A percentile compares a stretch with the other conserved stretches of the same genome.
phyloP scores from a whole-genome alignment of 2,888 invertebrate genomes.

The Archips crataeganus region DNA sequence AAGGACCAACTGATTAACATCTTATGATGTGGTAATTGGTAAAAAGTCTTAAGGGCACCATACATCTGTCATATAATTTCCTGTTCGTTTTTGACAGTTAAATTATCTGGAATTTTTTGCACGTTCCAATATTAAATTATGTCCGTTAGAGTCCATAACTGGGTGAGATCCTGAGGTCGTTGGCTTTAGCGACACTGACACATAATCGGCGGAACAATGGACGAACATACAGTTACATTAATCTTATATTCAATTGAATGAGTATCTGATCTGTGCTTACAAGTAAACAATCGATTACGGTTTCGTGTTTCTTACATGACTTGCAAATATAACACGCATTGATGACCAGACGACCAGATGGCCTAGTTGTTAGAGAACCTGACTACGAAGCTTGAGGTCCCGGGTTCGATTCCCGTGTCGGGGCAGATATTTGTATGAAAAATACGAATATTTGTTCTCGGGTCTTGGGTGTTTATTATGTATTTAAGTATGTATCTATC shows the following conservation, averaged over 20 bases:
- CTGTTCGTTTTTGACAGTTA: not conserved
- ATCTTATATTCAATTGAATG: constrained; percentile 33
- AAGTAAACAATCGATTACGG: constrained; percentile 32
- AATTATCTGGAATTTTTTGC: constrained; percentile 11
- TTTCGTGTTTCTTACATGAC: constrained; percentile 20
- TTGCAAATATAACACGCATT: not conserved
- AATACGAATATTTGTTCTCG: too few species aligned
- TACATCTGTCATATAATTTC: not conserved
- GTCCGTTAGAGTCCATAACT: constrained; percentile 23
- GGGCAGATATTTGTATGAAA: too few species aligned
- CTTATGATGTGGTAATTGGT: not conserved
- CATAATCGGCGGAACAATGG: constrained; percentile 27
- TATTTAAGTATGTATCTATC: too few species aligned
- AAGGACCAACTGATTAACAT: not conserved
- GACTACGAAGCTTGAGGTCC: too few species aligned
- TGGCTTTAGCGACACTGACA: not conserved
- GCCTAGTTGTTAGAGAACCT: too few species aligned
- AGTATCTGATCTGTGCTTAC: not conserved
- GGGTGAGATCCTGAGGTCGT: constrained; percentile 12
- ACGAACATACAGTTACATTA: constrained; percentile 30
- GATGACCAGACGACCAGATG: not conserved
- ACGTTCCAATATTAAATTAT: not conserved
- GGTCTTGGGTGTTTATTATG: too few species aligned
- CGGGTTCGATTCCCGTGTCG: too few species aligned
- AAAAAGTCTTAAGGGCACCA: not conserved